Evolutionary conservation across 2,888 invertebrate genomes (phyloP).

Genomic region (Metacarcinus magister): DNA sequence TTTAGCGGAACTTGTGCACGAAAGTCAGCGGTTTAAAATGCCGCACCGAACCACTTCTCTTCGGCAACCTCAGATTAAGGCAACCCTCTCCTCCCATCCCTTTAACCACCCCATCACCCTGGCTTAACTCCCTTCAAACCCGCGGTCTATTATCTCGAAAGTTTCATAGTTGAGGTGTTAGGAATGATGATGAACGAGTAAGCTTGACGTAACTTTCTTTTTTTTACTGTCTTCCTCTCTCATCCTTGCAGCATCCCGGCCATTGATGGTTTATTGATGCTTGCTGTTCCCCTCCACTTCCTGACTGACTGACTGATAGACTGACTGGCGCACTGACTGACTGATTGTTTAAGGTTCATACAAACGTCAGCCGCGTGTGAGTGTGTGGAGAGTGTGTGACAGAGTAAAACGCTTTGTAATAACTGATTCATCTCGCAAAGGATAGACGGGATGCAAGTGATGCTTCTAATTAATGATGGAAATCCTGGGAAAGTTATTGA

Average conservation of each 20-base stretch:
- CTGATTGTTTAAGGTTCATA: conserved; percentile 4
- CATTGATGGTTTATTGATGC: neutral
- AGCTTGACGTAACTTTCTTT: neutral
- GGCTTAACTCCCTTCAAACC: neutral
- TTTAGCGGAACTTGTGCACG: too few species aligned
- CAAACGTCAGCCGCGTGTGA: neutral
- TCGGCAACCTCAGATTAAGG: too few species aligned
- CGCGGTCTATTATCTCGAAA: neutral
- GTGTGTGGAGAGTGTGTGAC: neutral
- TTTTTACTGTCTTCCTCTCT: neutral
- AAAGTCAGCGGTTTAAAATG: too few species aligned
- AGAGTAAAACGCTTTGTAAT: neutral
- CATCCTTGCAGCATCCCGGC: neutral
- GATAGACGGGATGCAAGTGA: neutral
- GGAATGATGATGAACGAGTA: neutral
- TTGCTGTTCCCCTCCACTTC: neutral
- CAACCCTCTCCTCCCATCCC: neutral
- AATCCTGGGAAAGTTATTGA: neutral
- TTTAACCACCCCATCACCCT: neutral
- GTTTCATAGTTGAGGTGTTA: neutral
- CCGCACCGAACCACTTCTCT: too few species aligned
- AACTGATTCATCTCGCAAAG: neutral
- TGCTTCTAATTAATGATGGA: neutral
- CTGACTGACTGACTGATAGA: neutral
- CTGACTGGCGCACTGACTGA: neutral